These are phyloP conservation scores for Podarcis cretensis DNA, from an alignment of 2,113 vertebrate species.

Conservation along the genomic window DNA sequence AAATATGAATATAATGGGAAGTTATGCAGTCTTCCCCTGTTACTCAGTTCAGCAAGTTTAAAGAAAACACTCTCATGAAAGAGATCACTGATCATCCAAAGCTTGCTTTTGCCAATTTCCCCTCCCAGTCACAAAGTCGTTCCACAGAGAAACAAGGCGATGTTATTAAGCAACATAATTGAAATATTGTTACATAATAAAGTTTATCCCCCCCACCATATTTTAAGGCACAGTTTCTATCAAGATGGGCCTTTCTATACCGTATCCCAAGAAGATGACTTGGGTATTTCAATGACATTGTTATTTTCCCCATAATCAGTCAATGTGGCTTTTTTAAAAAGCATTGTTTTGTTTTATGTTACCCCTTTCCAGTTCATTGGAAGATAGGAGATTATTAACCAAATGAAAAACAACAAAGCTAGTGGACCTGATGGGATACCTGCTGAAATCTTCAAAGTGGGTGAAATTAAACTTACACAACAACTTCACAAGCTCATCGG, in stretches of 20 bases:
- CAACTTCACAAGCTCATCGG: no score
- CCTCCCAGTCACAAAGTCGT: background rate
- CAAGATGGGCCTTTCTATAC: background rate
- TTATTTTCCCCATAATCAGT: background rate
- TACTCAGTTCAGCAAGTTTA: conserved; percentile 14
- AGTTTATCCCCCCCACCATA: background rate
- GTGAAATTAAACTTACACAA: no score
- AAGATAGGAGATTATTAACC: background rate
- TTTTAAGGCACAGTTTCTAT: background rate
- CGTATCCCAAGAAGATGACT: background rate
- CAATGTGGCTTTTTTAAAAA: background rate
- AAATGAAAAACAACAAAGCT: no score
- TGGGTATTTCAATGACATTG: background rate
- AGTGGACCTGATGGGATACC: no score
- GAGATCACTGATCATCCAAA: conserved; percentile 2
- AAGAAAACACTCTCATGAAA: conserved; percentile 22
- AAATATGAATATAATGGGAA: conserved; percentile 14
- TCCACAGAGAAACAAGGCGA: background rate
- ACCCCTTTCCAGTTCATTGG: no score
- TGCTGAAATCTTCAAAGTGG: no score
- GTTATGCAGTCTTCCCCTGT: background rate
- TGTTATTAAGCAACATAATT: background rate
- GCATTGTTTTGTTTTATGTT: background rate
- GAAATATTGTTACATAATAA: background rate
- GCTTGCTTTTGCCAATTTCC: background rate